Evolutionary conservation across 2,113 vertebrate species (phyloP), one percentile per base, ranked within the genome.

Genomic region (Hirundichthys speculiger): DNA sequence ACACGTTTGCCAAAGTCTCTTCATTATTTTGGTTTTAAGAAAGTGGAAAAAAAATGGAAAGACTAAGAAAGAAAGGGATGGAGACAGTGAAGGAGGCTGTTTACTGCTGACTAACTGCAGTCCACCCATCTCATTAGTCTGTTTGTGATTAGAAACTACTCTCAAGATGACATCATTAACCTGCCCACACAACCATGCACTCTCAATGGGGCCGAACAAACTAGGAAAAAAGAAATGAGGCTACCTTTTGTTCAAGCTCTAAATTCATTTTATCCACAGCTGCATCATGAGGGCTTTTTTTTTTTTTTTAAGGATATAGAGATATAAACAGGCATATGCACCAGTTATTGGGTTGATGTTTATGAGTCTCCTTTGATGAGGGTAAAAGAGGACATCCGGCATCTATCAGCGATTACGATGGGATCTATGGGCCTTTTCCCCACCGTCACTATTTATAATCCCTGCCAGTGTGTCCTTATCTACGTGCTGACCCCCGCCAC

Each of bases 101-200:
- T 84, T 76, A 64, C 66, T 74, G 73, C 76, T 73, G 72, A 70
- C 69, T 50, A 60, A 74, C 63, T 85, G 57, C 70, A 61, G 69
- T 60, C 58, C 63, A 77, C 69, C 77, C 48, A 65, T 79, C 73
- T 82, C 84, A 88, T 86, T 72, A 83, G 73, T 83, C 68, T 66
- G 74, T 63, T 77, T 2, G 41, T 88, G 84, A 87, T 88, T 88
- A 86, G 86, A 86, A 87, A 79, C 67, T 52, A 75, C 77, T 87
- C 78, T 75, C 47, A 39, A 55, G 70, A 70, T 76, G 67, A 69
- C 80, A 75, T 78, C 81, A 81, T 86, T 88, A 87, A 90, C 86
- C 83, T 86, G 83, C 74, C 78, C 67, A 86, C 82, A 86, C 80
- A 79, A 56, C 73, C 86, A 58, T 75, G 40, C 66, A 34, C 60